Percentiles rank a stretch among this genome's conserved stretches.
These are phyloP conservation scores for Siniperca undulata DNA, from an alignment of 2,797 vertebrate species.

Conservation along the genomic window DNA sequence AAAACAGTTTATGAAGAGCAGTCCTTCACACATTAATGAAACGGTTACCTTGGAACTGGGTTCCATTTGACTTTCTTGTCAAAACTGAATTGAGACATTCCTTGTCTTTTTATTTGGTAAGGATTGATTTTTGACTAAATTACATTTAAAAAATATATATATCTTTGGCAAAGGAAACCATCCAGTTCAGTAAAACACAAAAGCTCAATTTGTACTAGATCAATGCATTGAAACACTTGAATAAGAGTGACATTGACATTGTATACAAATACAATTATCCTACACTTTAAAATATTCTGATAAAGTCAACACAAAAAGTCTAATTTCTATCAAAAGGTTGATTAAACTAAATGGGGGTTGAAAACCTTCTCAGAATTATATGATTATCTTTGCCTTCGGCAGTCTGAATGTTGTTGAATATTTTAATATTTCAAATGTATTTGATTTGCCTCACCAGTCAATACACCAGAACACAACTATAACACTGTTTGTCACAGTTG, in stretches of 20 bases:
- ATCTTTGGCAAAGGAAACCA: neutral
- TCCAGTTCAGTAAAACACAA: neutral
- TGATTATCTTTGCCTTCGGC: neutral
- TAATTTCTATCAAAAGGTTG: neutral
- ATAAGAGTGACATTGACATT: neutral
- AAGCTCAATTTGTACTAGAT: neutral
- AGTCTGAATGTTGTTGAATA: neutral
- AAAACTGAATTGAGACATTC: neutral
- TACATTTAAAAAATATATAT: neutral
- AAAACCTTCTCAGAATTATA: neutral
- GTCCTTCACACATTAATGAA: neutral
- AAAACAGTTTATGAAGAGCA: neutral
- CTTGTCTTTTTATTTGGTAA: neutral
- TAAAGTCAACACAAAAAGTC: neutral
- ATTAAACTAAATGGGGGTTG: neutral
- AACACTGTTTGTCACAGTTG: conserved; percentile 15
- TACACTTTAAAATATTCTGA: neutral
- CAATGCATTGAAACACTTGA: neutral
- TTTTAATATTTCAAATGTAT: conserved; percentile 7
- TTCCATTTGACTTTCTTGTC: neutral
- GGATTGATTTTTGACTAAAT: neutral
- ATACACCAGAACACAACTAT: neutral
- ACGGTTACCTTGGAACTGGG: neutral
- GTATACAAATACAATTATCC: neutral
- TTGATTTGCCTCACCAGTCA: conserved; percentile 19